phyloP scores from a whole-genome alignment of 2,797 vertebrate genomes.

The Enteromius unitaeniatus region DNA sequence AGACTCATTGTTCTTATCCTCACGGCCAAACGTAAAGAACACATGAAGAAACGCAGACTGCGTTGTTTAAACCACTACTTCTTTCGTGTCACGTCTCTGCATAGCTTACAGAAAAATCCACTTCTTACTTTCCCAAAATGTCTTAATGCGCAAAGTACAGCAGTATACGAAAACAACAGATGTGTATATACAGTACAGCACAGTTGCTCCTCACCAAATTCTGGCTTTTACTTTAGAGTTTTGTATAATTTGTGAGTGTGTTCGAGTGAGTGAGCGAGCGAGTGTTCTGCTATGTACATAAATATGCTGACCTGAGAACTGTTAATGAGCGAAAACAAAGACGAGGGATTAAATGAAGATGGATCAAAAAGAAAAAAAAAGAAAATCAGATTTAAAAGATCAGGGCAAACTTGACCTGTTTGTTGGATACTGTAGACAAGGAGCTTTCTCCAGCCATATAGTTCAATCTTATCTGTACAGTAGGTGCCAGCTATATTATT shows the following conservation, averaged over 20 bases:
- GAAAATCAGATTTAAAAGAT: slow-evolving; percentile 71
- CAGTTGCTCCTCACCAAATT: slow-evolving; percentile 93
- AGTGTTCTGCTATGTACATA: slow-evolving; percentile 91
- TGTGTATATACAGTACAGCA: slow-evolving; percentile 75
- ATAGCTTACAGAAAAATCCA: slow-evolving; percentile 42
- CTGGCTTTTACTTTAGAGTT: slow-evolving; percentile 86
- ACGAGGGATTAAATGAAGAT: slow-evolving; percentile 66
- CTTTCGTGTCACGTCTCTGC: background rate
- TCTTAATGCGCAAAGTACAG: slow-evolving; percentile 65
- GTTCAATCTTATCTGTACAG: slow-evolving; percentile 97
- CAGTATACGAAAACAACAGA: slow-evolving; percentile 37
- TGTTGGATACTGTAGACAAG: slow-evolving; percentile 93
- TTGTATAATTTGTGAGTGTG: slow-evolving; percentile 39
- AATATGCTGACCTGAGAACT: slow-evolving; percentile 95
- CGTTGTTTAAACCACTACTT: slow-evolving; percentile 53
- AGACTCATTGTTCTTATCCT: slow-evolving; percentile 17
- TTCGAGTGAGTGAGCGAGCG: slow-evolving; percentile 62
- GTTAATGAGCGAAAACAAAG: slow-evolving; percentile 97
- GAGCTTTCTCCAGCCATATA: slow-evolving; percentile 99
- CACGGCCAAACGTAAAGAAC: background rate
- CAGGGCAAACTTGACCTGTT: slow-evolving; percentile 91
- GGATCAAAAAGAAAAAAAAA: slow-evolving; percentile 68
- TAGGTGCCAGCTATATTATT: slow-evolving; percentile 97
- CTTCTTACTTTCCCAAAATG: slow-evolving; percentile 36
- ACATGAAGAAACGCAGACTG: slow-evolving; percentile 13